phyloP scores from a whole-genome alignment of 2,113 vertebrate genomes.

The Scomber scombrus region DNA sequence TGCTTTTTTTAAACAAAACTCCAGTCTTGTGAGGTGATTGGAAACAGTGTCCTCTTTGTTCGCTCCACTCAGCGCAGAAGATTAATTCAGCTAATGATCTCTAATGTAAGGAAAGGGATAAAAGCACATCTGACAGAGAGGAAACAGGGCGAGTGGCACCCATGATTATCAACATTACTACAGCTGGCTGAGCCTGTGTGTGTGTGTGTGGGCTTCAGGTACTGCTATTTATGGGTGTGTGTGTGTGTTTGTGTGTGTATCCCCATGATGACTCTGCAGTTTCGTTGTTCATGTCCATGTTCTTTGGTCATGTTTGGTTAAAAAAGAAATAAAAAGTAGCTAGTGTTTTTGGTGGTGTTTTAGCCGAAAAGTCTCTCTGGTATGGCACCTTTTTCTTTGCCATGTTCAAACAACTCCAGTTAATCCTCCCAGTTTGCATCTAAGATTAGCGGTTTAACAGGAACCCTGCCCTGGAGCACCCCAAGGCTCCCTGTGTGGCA shows the following conservation, averaged over 20 bases:
- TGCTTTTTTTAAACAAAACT: slow-evolving; percentile 53
- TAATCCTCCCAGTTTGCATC: slow-evolving; percentile 64
- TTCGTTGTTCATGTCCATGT: slow-evolving; percentile 13
- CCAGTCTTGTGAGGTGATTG: slow-evolving; percentile 80
- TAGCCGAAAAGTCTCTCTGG: slow-evolving; percentile 20
- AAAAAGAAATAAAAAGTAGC: background rate
- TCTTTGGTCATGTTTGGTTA: slow-evolving; percentile 2
- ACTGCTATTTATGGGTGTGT: slow-evolving; percentile 19
- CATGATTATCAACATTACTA: slow-evolving; percentile 21
- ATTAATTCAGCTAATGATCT: slow-evolving; percentile 79
- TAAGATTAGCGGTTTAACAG: slow-evolving; percentile 66
- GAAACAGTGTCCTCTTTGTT: slow-evolving; percentile 81
- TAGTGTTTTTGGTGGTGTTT: slow-evolving; percentile 6
- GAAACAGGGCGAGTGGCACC: slow-evolving; percentile 13
- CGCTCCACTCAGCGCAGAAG: slow-evolving; percentile 51
- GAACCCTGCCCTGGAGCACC: slow-evolving; percentile 6
- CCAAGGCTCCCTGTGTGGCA: background rate
- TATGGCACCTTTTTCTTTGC: slow-evolving; percentile 42
- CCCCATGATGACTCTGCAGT: slow-evolving; percentile 40
- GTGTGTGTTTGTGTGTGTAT: slow-evolving; percentile 10
- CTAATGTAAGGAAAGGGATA: slow-evolving; percentile 67
- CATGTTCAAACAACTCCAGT: slow-evolving; percentile 37
- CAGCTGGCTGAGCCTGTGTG: background rate
- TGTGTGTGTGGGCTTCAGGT: background rate
- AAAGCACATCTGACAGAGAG: slow-evolving; percentile 56